phyloP scores from a whole-genome alignment of 2,113 vertebrate genomes.

The Perognathus longimembris region DNA sequence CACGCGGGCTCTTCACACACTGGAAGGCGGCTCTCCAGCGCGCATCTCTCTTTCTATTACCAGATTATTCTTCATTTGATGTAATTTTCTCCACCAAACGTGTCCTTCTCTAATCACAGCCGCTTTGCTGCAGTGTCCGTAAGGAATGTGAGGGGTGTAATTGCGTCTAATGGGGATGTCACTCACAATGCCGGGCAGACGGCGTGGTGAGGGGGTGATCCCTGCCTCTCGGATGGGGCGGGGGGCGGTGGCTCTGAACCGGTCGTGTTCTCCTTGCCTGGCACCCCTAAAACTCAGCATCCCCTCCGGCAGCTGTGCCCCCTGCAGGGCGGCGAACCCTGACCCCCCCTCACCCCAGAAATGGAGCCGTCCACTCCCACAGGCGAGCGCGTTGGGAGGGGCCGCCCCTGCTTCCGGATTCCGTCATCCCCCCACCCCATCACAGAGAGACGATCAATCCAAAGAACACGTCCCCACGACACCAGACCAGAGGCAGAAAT shows the following conservation, averaged over 20 bases:
- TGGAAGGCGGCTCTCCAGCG: not conserved
- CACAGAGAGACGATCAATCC: no score
- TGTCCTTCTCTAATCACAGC: not conserved
- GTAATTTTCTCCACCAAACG: not conserved
- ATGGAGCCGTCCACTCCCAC: no score
- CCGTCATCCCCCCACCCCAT: no score
- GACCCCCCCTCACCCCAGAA: no score
- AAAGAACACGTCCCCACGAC: constrained; percentile 65
- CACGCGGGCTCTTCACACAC: not conserved
- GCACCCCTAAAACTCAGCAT: not conserved
- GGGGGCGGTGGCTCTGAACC: no score
- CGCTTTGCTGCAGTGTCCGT: not conserved
- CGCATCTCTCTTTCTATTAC: not conserved
- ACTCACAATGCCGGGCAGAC: not conserved
- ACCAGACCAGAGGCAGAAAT: constrained; percentile 57
- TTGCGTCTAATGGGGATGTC: not conserved
- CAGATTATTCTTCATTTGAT: constrained; percentile 1
- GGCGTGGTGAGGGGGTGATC: no score
- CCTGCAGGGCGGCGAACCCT: no score
- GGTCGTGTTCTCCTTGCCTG: not conserved
- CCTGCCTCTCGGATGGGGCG: no score
- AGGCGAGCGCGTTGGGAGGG: no score
- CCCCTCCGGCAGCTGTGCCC: not conserved
- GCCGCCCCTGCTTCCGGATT: no score
- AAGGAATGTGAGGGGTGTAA: not conserved